A percentile compares a stretch with the other conserved stretches of the same genome.
These are phyloP conservation scores for Gastrophysa polygoni DNA, from an alignment of 2,888 invertebrate species.

Conservation along the genomic window DNA sequence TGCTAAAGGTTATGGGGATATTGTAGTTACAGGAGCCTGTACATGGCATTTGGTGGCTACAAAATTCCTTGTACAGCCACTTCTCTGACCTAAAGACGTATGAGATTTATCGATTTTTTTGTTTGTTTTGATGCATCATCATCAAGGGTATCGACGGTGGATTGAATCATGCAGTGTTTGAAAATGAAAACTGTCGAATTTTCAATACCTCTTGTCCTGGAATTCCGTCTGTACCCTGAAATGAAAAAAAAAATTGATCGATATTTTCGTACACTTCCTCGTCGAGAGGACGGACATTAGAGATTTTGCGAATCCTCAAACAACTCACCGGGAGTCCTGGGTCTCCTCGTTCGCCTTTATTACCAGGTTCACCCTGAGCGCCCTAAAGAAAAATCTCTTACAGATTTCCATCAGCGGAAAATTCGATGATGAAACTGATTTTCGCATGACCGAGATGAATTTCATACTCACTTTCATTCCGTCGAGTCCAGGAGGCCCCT, in stretches of 20 bases:
- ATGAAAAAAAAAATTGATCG: slow-evolving; percentile 51
- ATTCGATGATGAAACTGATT: neutral
- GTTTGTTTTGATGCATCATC: too few relatives aligned
- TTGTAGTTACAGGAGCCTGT: too few relatives aligned
- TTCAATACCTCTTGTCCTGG: slow-evolving; percentile 84
- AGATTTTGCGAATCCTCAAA: too few relatives aligned
- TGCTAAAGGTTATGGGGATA: too few relatives aligned
- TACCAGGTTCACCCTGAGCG: slow-evolving; percentile 90
- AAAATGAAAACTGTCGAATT: slow-evolving; percentile 10
- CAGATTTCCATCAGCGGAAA: slow-evolving; percentile 6
- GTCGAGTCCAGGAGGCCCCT: slow-evolving; percentile 93
- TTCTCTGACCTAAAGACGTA: too few relatives aligned
- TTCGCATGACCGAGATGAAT: neutral
- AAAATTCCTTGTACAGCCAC: too few relatives aligned
- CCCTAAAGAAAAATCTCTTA: too few relatives aligned
- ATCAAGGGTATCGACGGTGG: too few relatives aligned
- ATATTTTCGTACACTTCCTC: too few relatives aligned
- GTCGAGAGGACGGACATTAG: too few relatives aligned
- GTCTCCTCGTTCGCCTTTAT: slow-evolving; percentile 91
- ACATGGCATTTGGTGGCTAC: too few relatives aligned
- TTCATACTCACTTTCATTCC: slow-evolving; percentile 87
- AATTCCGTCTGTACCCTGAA: slow-evolving; percentile 92
- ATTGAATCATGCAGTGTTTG: neutral
- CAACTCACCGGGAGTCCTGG: slow-evolving; percentile 88
- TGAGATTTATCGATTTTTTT: too few relatives aligned